phyloP scores from a whole-genome alignment of 2,888 invertebrate genomes.

The Apotomis capreana region DNA sequence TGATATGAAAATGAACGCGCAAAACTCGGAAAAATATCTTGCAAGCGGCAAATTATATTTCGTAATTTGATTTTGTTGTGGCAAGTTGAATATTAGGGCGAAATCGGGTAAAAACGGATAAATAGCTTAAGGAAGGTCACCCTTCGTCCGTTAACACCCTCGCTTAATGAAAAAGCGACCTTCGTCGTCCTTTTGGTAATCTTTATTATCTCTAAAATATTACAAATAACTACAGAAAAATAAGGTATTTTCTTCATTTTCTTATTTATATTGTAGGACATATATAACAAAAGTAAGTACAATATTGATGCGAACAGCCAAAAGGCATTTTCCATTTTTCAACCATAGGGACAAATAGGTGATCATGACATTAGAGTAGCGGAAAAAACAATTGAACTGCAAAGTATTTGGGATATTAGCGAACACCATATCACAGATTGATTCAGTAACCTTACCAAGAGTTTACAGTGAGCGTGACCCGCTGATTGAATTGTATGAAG shows the following conservation, averaged over 20 bases:
- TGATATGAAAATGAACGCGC: neutral
- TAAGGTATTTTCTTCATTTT: neutral
- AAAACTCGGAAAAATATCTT: neutral
- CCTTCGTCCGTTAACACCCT: conserved; percentile 29
- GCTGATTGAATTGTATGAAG: too few relatives aligned
- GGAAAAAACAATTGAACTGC: too few relatives aligned
- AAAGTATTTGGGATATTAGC: too few relatives aligned
- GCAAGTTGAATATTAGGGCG: conserved; percentile 20
- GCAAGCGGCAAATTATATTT: neutral
- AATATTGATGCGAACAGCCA: too few relatives aligned
- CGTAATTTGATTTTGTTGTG: conserved; percentile 22
- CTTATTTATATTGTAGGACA: too few relatives aligned
- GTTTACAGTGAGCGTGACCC: too few relatives aligned
- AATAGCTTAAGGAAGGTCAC: conserved; percentile 30
- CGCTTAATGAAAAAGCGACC: conserved; percentile 34
- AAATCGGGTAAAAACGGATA: conserved; percentile 27
- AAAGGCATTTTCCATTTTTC: too few relatives aligned
- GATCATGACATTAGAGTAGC: too few relatives aligned
- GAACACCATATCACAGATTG: too few relatives aligned
- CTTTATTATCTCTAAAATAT: conserved; percentile 17
- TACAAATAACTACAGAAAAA: conserved; percentile 5
- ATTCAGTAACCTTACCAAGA: too few relatives aligned
- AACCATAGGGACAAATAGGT: too few relatives aligned
- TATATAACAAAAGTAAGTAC: too few relatives aligned
- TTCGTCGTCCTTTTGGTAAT: neutral